Evolutionary conservation across 2,113 vertebrate species (phyloP), one percentile per base, ranked within the genome.

Genomic region (Cathartes aura): DNA sequence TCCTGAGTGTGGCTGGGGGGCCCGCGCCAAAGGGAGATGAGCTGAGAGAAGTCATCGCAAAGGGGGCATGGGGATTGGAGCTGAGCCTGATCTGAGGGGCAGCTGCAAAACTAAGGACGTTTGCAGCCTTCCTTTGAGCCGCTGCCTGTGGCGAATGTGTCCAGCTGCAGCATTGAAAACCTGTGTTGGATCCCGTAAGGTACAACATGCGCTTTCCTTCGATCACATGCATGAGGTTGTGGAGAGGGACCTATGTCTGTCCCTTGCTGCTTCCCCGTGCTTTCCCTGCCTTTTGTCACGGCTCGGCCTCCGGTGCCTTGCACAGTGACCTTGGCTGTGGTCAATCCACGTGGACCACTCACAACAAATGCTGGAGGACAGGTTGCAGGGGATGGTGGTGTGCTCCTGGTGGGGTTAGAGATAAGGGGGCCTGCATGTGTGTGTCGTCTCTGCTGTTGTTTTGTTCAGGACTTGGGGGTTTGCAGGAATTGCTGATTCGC

Each of bases 1-100:
- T 93, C 23, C 50, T 0, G 11, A 56, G 40, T 0, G 6, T 1
- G 0, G 29, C 27, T 82, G 60, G 36, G 27, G 29, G 15, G 15
- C 56, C 47, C 2, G 2, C 5, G 3, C 70, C 67, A 26, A 55
- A 74, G 68, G 52, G 24, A 80, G 13, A 30, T 63, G 55, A 82
- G 70, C 81, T 45, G 56, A 75, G 67, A 75, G 12, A 36, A 83
- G 26, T 74, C 26, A 36, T 43, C 1, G 0, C 43, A 85, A 38
- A 85, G 23, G 6, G 40, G 36, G 21, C 40, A 42, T 45, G 64
- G 16, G 21, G 21, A 7, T 30, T 78, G 64, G 70, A 93, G 64
- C 74, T 0, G 1, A 94, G 64, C 47, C 66, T 79, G 34, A 29
- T 56, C 68, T 21, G 40, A 79, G 84, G 38, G 43, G 19, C 9